phyloP scores from a whole-genome alignment of 2,888 invertebrate genomes.

The Miltochrista miniata region DNA sequence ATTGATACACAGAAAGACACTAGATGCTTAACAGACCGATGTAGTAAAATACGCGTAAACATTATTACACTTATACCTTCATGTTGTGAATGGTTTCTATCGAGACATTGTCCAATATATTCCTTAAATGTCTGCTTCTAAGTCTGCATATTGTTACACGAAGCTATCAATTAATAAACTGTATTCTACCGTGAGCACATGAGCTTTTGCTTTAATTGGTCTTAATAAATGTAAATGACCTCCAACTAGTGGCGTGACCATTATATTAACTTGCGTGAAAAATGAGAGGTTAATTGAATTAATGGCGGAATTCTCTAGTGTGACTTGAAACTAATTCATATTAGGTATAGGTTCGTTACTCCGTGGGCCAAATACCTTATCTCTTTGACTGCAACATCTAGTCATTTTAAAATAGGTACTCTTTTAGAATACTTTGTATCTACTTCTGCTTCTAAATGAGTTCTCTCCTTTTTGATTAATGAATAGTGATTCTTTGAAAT shows the following conservation, averaged over 20 bases:
- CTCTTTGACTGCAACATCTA: no score
- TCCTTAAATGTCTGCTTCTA: neutral
- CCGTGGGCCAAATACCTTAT: no score
- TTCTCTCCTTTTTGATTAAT: no score
- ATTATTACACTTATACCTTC: conserved; percentile 45
- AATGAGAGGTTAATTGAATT: conserved; percentile 76
- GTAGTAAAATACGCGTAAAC: conserved; percentile 43
- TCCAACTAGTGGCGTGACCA: conserved; percentile 58
- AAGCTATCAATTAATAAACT: conserved; percentile 8
- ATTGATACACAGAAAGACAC: conserved; percentile 45
- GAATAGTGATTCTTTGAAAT: no score
- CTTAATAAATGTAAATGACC: conserved; percentile 70
- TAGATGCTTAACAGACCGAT: conserved; percentile 38
- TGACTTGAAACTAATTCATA: conserved; percentile 41
- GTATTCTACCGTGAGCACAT: conserved; percentile 11
- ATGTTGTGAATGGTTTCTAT: conserved; percentile 1
- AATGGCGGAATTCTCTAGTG: conserved; percentile 50
- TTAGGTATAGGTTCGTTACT: conserved; percentile 13
- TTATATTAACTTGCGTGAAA: conserved; percentile 62
- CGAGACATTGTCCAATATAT: no score
- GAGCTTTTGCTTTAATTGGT: conserved; percentile 62
- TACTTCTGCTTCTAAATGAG: no score
- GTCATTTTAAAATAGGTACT: no score
- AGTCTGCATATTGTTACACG: neutral
- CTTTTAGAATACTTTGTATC: no score